Percentiles rank a stretch among this genome's conserved stretches.
Evolutionary conservation across 2,113 vertebrate genomes (phyloP).

Genomic region (Nothobranchius kuhntae): DNA sequence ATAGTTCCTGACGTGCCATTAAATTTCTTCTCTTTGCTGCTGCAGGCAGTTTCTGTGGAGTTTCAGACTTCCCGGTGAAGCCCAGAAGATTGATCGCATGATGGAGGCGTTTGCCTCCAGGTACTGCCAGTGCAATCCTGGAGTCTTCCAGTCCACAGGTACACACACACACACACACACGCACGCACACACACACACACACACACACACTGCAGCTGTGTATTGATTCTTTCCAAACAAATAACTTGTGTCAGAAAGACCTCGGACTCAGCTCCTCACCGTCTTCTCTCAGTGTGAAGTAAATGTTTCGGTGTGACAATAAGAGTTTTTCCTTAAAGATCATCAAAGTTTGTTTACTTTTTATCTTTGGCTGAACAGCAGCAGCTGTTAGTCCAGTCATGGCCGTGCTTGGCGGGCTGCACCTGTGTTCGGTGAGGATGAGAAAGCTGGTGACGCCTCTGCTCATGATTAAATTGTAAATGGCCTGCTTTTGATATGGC

Average conservation of each 20-base stretch:
- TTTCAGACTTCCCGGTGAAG: slow-evolving; percentile 95
- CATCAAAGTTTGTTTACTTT: background rate
- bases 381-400: slow-evolving; percentile 32
- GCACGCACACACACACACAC: slow-evolving; percentile 27
- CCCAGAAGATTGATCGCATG: slow-evolving; percentile 98
- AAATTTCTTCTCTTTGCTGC: slow-evolving; percentile 12
- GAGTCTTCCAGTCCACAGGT: slow-evolving; percentile 99
- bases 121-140: slow-evolving; percentile 96
- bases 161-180: slow-evolving; percentile 28
- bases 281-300: slow-evolving; percentile 4
- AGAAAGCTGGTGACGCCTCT: slow-evolving; percentile 37
- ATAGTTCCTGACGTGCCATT: slow-evolving; percentile 19
- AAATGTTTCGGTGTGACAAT: background rate
- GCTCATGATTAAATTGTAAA: slow-evolving; percentile 29
- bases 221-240: slow-evolving; percentile 41
- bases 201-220: slow-evolving; percentile 25
- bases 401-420: background rate
- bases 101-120: slow-evolving; percentile 98
- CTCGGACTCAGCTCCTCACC: slow-evolving; percentile 25
- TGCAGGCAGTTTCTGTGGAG: slow-evolving; percentile 97
- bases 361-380: slow-evolving; percentile 23
- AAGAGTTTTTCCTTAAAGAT: background rate
- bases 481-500: too few relatives aligned
- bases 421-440: background rate
- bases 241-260: slow-evolving; percentile 34